Evolutionary conservation across 2,113 vertebrate species (phyloP).

Genomic region (Pseudopodoces humilis): DNA sequence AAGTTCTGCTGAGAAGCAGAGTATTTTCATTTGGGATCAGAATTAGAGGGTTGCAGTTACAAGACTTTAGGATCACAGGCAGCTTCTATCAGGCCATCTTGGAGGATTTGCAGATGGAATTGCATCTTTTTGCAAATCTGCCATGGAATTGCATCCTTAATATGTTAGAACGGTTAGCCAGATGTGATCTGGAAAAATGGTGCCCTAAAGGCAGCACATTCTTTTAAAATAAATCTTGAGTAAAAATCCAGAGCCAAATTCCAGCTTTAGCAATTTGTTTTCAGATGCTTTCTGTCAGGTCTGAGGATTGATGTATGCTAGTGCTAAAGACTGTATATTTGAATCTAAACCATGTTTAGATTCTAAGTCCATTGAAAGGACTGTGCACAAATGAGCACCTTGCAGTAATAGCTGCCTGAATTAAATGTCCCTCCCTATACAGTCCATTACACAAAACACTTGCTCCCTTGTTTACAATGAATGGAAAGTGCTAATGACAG

Average conservation of each 20-base stretch:
- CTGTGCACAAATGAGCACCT: neutral
- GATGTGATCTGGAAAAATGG: neutral
- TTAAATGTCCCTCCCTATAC: neutral
- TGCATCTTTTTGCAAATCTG: neutral
- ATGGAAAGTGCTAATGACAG: neutral
- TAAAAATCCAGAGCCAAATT: neutral
- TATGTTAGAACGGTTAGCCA: neutral
- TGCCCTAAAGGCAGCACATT: neutral
- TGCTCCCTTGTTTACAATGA: neutral
- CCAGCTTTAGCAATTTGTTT: neutral
- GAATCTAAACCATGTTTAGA: neutral
- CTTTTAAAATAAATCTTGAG: neutral
- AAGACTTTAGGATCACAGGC: neutral
- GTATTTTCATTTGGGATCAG: neutral
- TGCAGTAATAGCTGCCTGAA: neutral
- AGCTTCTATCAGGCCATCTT: neutral
- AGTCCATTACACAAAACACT: neutral
- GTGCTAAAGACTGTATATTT: neutral
- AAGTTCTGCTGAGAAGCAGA: conserved; percentile 14
- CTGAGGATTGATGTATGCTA: neutral
- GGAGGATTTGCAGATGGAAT: neutral
- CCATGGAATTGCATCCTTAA: neutral
- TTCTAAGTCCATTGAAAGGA: neutral
- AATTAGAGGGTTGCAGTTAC: neutral
- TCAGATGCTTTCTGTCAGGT: neutral